A percentile compares a stretch with the other conserved stretches of the same genome.
Evolutionary conservation across 2,113 vertebrate species (phyloP).

Genomic region (Mustela lutreola): DNA sequence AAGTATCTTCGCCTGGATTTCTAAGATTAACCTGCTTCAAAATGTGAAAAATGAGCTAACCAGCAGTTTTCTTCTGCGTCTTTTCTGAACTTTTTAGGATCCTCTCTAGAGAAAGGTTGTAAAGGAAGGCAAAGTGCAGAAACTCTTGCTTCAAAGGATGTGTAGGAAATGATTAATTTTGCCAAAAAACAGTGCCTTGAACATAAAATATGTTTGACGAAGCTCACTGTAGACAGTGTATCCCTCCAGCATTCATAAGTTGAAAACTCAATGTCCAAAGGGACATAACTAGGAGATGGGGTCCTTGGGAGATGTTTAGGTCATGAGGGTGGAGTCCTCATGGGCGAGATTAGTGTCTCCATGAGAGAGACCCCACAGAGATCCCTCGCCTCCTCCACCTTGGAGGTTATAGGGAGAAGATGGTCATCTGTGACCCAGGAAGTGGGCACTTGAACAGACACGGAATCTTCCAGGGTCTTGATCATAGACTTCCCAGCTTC

Average conservation of each 20-base stretch:
- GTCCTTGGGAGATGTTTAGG: background rate
- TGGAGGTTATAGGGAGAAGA: accelerated
- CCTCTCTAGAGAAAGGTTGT: background rate
- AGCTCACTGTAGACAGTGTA: background rate
- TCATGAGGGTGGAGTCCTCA: background rate
- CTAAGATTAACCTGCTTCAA: background rate
- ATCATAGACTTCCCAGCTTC: background rate
- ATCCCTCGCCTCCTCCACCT: background rate
- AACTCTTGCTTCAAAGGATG: background rate
- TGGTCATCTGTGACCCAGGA: background rate
- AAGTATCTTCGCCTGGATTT: background rate
- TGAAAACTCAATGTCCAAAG: background rate
- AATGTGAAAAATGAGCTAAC: background rate
- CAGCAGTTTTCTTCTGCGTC: background rate
- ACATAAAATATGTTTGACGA: background rate
- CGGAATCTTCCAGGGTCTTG: background rate
- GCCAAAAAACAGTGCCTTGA: background rate
- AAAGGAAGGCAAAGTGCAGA: background rate
- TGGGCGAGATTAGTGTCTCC: background rate
- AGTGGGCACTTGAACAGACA: background rate
- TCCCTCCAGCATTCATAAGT: background rate
- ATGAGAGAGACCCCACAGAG: background rate
- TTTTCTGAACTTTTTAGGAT: background rate
- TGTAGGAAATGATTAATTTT: background rate
- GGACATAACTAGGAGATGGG: background rate